Evolutionary conservation across 2,113 vertebrate species (phyloP), one percentile per base, ranked within the genome.

Genomic region (Zootoca vivipara): DNA sequence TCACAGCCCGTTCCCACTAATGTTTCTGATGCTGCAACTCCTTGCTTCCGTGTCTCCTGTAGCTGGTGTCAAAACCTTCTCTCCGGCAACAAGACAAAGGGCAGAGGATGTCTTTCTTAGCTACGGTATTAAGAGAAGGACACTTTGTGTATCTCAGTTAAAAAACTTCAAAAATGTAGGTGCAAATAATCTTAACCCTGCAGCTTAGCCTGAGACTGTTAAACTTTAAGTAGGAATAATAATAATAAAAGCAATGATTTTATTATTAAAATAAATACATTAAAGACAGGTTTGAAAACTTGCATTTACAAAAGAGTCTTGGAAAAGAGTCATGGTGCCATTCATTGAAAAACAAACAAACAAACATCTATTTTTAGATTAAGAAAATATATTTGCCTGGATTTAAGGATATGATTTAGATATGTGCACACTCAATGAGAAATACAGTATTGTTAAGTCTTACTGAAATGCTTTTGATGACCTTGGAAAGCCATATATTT

Each of bases 21-120:
- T 88, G 75, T 78, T 87, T 26, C 52, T 83, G 0, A 20, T 75
- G 42, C 82, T 85, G n/a, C 26, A 73, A 0, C 40, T 90, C 85
- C 33, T 88, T 26, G 10, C 33, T 80, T 40, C 0, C 0, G 6
- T 74, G 38, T 85, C 38, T 72, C 26, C 77, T 80, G 10, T 4
- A 33, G 46, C 1, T 77, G 85, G 67, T 91, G 75, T 90, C 46
- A 90, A 86, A 93, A 89, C 81, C 12, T n/a, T 83, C 4, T 91
- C 81, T 46, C 42, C 90, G 81, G 78, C 84, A 88, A 1, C 0
- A 89, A 52, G 85, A 62, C 3, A 40, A 92, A 92, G 7, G 24
- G 26, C 28, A 72, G 42, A 35, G n/a, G n/a, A 5, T 30, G 28
- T 22, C 2, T 35, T 82, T 80, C 69, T 1, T 85, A 85, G 6